Percentiles rank a stretch among this genome's conserved stretches.
phyloP scores from a whole-genome alignment of 1,140 invertebrate genomes.

The Caenorhabditis latens region DNA sequence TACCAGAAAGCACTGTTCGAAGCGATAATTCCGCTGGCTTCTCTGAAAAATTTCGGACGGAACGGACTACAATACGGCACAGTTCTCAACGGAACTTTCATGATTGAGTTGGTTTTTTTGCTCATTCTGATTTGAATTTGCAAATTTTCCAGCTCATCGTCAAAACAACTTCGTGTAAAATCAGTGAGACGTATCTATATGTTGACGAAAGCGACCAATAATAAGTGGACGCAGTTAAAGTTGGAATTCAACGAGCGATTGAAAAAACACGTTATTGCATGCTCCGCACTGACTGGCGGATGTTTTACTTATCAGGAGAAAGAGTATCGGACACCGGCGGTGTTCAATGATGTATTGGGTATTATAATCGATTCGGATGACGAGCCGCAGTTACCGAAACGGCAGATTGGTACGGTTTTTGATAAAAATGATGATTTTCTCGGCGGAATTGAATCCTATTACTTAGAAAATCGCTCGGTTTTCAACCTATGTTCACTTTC shows the following conservation, averaged over 20 bases:
- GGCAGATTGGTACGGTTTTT: not conserved
- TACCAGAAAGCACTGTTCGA: slow-evolving; percentile 23
- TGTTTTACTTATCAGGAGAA: slow-evolving; percentile 34
- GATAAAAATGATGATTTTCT: no score
- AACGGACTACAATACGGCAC: slow-evolving; percentile 22
- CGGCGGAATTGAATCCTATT: no score
- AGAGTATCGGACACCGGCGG: not conserved
- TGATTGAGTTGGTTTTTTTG: not conserved
- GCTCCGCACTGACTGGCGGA: slow-evolving; percentile 12
- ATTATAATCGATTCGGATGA: not conserved
- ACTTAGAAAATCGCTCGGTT: no score
- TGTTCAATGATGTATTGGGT: slow-evolving; percentile 23
- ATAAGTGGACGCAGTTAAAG: slow-evolving; percentile 30
- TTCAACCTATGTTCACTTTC: not conserved
- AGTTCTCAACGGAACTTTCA: slow-evolving; percentile 24
- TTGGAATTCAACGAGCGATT: slow-evolving; percentile 1
- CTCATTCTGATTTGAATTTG: not conserved
- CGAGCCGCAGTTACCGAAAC: not conserved
- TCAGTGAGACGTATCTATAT: slow-evolving; percentile 30
- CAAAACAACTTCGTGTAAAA: slow-evolving; percentile 14
- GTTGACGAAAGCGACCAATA: not conserved
- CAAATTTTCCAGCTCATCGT: slow-evolving; percentile 11
- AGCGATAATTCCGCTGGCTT: slow-evolving; percentile 4
- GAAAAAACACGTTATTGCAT: slow-evolving; percentile 35
- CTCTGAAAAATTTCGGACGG: slow-evolving; percentile 13